phyloP scores from a whole-genome alignment of 2,113 vertebrate genomes.

The Aphyosemion australe region DNA sequence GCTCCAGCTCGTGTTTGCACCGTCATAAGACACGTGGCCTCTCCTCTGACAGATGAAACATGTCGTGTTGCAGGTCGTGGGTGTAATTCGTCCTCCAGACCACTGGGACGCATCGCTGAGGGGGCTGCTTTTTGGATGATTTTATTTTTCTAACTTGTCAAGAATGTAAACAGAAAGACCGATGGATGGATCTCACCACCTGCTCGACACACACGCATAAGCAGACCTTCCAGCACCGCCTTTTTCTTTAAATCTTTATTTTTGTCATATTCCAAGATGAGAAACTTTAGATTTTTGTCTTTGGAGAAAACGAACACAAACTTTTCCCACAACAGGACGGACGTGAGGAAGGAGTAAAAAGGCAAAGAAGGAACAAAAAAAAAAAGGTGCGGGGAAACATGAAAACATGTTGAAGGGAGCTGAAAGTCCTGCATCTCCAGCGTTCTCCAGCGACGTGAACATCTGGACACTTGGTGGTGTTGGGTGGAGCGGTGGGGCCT shows the following conservation, averaged over 20 bases:
- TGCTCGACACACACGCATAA: background rate
- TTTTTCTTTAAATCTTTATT: slow-evolving; percentile 44
- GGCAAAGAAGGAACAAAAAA: background rate
- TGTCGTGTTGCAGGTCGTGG: slow-evolving; percentile 50
- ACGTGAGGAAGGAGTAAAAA: background rate
- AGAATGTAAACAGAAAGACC: slow-evolving; percentile 63
- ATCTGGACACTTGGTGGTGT: background rate
- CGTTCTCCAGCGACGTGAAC: slow-evolving; percentile 6
- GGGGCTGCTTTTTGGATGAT: slow-evolving; percentile 58
- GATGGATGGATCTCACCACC: slow-evolving; percentile 19
- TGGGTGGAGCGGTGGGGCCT: slow-evolving; percentile 16
- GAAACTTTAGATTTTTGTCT: slow-evolving; percentile 10
- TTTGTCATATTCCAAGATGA: slow-evolving; percentile 27
- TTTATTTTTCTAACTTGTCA: slow-evolving; percentile 63
- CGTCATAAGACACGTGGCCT: background rate
- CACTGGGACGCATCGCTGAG: slow-evolving; percentile 27
- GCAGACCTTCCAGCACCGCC: slow-evolving; percentile 24
- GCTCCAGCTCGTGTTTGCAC: background rate
- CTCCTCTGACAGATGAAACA: slow-evolving; percentile 2
- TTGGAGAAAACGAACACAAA: slow-evolving; percentile 16
- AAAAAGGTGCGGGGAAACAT: background rate
- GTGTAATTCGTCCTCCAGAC: slow-evolving; percentile 30
- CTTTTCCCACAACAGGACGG: slow-evolving; percentile 5
- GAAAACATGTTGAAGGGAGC: background rate
- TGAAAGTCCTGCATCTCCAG: slow-evolving; percentile 7